Base-by-base conservation (phyloP, 2,888 invertebrate species). In the Subacronicta megacephala region DNA sequence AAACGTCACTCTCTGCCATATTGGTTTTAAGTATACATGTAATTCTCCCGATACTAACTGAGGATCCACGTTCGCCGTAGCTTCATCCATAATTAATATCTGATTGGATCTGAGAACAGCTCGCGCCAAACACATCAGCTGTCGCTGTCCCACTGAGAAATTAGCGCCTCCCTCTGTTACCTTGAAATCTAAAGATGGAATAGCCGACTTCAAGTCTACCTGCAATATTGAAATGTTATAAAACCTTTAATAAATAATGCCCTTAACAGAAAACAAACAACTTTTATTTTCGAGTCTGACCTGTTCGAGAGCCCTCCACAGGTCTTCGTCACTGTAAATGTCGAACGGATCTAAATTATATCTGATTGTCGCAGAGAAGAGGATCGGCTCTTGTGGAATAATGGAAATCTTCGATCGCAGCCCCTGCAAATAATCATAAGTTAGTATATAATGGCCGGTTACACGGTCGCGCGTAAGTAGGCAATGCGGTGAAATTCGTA, bases 1-100 rank as follows among this genome's bases (percentile, higher is more conserved):
- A 18, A 2, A 16, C 15, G 20, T 58, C 20, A 69, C 35, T 59
- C 13, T 26, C 42, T 17, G 44, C 23, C 37, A 7, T 15, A 17
- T 17, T 20, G 16, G 26, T 46, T 38, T 36, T 29, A 46, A 37
- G 4, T 36, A 50, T 56, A 35, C 23, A 50, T 26, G 41, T 40
- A 41, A 47, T 44, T 26, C 42, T 40, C 20, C 42, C 38, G 52
- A 46, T 44, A 88, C 92, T 85, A 69, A 94, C 94, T 97, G 97
- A 31, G 97, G 97, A 91, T 99, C 98, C 3, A 98, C 98, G 83
- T 98, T 98, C 3, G 98, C 98, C 0, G 98, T 98, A 4, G 98
- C 98, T 92, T 99, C 99, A 82, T 99, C 98, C 92, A 99, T 95
- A 75, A 98, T 96, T 10, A 99, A 92, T 75, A 99, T 96, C 80